phyloP scores from a whole-genome alignment of 1,140 invertebrate species.

The Lineus longissimus region DNA sequence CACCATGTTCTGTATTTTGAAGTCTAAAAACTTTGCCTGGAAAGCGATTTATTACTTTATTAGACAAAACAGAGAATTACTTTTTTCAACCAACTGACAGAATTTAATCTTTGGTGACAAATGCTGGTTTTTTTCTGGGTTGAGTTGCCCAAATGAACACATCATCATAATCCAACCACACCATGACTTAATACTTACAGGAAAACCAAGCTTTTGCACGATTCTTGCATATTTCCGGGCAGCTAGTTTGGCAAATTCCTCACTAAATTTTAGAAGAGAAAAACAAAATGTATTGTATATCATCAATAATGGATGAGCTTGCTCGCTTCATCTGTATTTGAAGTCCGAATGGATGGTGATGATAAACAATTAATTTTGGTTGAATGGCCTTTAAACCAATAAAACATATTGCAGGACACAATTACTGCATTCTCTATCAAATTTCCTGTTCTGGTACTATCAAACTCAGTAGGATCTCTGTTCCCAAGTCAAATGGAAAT shows the following conservation, averaged over 20 bases:
- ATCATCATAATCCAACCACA: no score
- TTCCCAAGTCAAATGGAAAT: no score
- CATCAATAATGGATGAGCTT: background rate
- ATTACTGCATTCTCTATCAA: no score
- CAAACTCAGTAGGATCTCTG: no score
- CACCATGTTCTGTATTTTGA: conserved; percentile 99
- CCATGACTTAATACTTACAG: conserved; percentile 67
- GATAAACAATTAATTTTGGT: no score
- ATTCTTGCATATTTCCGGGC: conserved; percentile 98
- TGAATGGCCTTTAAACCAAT: no score
- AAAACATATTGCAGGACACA: no score
- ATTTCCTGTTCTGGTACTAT: no score
- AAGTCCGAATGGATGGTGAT: background rate
- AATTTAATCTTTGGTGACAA: conserved; percentile 10
- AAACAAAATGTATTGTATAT: background rate
- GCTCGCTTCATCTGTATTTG: background rate
- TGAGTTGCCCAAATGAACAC: no score
- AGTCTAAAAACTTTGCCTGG: conserved; percentile 97
- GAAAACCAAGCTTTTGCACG: conserved; percentile 97
- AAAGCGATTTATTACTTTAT: conserved; percentile 44
- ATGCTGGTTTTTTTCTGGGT: background rate
- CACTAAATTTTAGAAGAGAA: conserved; percentile 58
- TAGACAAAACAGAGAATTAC: conserved; percentile 8
- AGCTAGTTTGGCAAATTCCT: conserved; percentile 93
- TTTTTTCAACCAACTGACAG: no score